phyloP scores from a whole-genome alignment of 1,140 invertebrate genomes.

The Drosophila micromelanica region DNA sequence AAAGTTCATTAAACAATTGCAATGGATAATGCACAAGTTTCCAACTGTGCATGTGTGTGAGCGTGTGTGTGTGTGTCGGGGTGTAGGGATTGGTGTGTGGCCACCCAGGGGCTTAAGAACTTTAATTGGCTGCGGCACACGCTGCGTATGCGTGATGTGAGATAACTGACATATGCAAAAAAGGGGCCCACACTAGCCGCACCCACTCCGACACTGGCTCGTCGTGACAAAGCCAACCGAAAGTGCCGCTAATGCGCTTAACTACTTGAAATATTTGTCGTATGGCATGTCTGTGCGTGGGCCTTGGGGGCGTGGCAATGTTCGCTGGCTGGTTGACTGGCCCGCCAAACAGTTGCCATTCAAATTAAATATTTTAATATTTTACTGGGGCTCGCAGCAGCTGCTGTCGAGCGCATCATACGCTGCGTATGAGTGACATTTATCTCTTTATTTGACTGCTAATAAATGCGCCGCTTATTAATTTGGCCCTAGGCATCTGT shows the following conservation, averaged over 20 bases:
- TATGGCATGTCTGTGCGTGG: conserved; percentile 1
- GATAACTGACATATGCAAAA: conserved; percentile 72
- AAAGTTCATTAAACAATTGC: conserved; percentile 82
- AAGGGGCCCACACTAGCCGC: conserved; percentile 20
- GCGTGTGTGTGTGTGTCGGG: no score
- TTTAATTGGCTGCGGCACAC: conserved; percentile 78
- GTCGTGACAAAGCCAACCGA: conserved; percentile 62
- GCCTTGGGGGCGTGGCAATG: not conserved
- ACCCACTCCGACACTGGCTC: conserved; percentile 3
- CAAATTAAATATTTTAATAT: conserved; percentile 74
- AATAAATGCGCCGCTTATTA: conserved; percentile 81
- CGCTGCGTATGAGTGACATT: conserved; percentile 78
- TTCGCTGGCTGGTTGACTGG: conserved; percentile 48
- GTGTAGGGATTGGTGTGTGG: not conserved
- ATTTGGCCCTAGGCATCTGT: conserved; percentile 53
- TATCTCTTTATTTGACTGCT: conserved; percentile 81
- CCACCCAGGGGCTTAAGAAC: conserved; percentile 67
- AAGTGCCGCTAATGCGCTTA: conserved; percentile 81
- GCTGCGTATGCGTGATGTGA: conserved; percentile 71
- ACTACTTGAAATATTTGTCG: conserved; percentile 80
- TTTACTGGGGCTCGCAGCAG: conserved; percentile 36
- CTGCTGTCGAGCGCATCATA: conserved; percentile 42
- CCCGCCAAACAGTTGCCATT: conserved; percentile 46
- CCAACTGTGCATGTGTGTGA: conserved; percentile 3
- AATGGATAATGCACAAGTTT: conserved; percentile 71